Base-by-base conservation (phyloP, 1,140 invertebrate species). In the Pseudomyrmex cubaensis region DNA sequence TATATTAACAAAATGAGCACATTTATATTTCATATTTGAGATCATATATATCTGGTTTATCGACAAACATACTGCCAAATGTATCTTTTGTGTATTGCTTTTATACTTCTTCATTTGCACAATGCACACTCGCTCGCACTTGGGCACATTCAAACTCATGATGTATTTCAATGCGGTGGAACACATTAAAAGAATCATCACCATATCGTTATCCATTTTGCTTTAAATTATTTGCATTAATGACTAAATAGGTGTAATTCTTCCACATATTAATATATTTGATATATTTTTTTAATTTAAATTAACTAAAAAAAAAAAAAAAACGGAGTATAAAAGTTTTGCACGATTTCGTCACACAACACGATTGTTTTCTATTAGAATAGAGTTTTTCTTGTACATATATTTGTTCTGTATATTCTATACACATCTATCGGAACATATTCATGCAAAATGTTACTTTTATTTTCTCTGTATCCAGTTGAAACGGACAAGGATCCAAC, bases 401-500 rank as follows among this genome's bases (percentile, higher is more conserved):
- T 35, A 9, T 44, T 52, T 69, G 7, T 54, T 7, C 35, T 35
- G 35, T 35, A 35, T 35, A 35, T 35, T 35, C 35, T 35, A 35
- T 35, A 35, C 35, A 35, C 0, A 46, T 48, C 15, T 25, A 9
- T 25, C 44, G n/a, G 20, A 48, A 1, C 3, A 0, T 9, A 35
- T 50, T 25, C 54, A 66, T 77, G 13, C 59, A 50, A 35, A 35
- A 35, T 35, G 35, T 35, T 15, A 59, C 12, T 70, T 70, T 2
- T 10, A 9, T 70, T 72, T n/a, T 69, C 13, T 67, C 50, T 56
- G 25, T 66, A 46, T 72, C 12, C 4, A 80, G 76, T 61, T 61
- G 66, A 80, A 20, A 20, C 56, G 12, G 76, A 61, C 12, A 80
- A 80, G 44, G 56, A 80, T 59, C n/a, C 56, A 70, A 80, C 56